phyloP scores from a whole-genome alignment of 1,140 invertebrate genomes.

The Drosophila arawakana region DNA sequence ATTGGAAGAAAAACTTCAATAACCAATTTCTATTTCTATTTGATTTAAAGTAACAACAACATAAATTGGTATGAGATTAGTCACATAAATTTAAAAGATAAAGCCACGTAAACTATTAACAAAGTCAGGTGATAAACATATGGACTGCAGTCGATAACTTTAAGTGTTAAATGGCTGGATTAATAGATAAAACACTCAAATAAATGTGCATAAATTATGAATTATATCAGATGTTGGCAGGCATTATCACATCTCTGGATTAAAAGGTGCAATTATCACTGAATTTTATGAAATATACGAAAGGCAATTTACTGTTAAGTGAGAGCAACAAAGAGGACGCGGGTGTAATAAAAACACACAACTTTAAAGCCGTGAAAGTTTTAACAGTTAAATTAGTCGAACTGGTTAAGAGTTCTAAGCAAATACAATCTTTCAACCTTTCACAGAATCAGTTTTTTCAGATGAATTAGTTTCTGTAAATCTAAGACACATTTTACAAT shows the following conservation, averaged over 20 bases:
- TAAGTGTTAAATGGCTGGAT: background rate
- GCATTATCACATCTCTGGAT: background rate
- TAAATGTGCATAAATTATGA: background rate
- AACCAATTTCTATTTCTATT: no score
- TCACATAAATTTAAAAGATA: background rate
- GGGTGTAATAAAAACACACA: no score
- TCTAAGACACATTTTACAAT: no score
- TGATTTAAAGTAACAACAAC: no score
- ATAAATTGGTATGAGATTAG: no score
- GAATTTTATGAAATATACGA: background rate
- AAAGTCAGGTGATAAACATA: constrained; percentile 16
- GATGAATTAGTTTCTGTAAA: no score
- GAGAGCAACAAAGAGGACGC: no score
- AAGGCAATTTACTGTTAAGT: background rate
- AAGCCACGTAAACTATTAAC: background rate
- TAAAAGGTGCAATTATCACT: background rate
- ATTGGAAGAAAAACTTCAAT: constrained; percentile 1
- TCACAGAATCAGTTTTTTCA: no score
- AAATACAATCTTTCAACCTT: no score
- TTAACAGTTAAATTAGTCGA: no score
- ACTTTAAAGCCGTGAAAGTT: no score
- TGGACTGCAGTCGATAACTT: background rate
- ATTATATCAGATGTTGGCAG: background rate
- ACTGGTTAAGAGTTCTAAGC: no score
- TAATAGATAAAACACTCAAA: background rate